Evolutionary conservation across 2,113 vertebrate genomes (phyloP).

Genomic region (Thoracochromis brauschi): DNA sequence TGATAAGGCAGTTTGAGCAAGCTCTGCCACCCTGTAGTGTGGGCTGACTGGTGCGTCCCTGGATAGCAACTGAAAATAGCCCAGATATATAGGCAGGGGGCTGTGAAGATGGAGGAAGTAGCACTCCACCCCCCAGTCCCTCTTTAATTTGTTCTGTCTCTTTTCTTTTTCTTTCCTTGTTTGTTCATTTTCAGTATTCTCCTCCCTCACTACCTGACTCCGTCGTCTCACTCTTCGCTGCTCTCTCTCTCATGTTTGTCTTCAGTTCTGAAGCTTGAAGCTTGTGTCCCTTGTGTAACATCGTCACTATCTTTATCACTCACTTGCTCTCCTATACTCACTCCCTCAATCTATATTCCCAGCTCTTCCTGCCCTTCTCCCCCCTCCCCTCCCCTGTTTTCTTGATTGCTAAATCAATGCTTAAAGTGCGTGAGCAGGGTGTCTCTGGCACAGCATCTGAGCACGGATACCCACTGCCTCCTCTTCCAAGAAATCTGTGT

Average conservation of each 20-base stretch:
- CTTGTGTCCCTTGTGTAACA: not conserved
- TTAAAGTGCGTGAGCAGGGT: conserved; percentile 69
- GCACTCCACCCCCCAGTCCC: not conserved
- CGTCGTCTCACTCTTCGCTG: not conserved
- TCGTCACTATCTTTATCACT: conserved; percentile 13
- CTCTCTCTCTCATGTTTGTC: not conserved
- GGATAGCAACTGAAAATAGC: conserved; percentile 45
- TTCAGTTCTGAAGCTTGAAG: not conserved
- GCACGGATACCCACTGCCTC: conserved; percentile 52
- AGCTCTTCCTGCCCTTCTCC: conserved; percentile 7
- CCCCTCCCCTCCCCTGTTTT: conserved; percentile 19
- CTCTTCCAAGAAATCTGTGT: conserved; percentile 51
- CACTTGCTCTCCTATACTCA: not conserved
- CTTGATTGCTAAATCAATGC: conserved; percentile 74
- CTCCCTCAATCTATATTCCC: conserved; percentile 43
- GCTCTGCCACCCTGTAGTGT: conserved; percentile 19
- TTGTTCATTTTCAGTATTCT: conserved; percentile 1
- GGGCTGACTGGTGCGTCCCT: conserved; percentile 42
- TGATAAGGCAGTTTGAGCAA: conserved; percentile 31
- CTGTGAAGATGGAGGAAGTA: conserved; percentile 10
- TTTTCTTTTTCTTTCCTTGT: not conserved
- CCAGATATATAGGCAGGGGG: conserved; percentile 9
- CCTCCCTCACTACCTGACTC: not conserved
- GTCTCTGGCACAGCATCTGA: conserved; percentile 63
- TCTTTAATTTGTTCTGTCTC: not conserved